These are phyloP conservation scores for Eudemis profundana DNA, from an alignment of 2,888 invertebrate species.

Conservation along the genomic window DNA sequence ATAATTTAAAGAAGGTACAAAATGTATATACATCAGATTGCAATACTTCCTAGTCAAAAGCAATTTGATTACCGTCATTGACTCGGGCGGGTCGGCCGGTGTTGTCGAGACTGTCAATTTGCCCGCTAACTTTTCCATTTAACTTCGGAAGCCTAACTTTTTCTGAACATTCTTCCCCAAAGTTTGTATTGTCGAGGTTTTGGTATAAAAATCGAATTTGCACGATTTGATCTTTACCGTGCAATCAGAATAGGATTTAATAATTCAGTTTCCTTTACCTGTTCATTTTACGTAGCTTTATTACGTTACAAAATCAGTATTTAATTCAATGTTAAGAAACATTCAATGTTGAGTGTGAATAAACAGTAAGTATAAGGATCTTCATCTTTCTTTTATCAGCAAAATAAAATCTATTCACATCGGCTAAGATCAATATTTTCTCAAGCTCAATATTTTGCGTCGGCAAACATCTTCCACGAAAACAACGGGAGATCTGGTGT, in stretches of 20 bases:
- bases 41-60: conserved; percentile 34
- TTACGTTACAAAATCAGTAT: no score
- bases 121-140: conserved; percentile 80
- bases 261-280: no score
- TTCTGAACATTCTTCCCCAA: conserved; percentile 69
- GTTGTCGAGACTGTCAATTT: conserved; percentile 78
- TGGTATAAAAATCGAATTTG: conserved; percentile 65
- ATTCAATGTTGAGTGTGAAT: no score
- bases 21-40: no score
- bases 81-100: conserved; percentile 53
- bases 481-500: conserved; percentile 37
- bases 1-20: no score
- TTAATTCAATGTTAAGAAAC: no score
- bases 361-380: conserved; percentile 10
- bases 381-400: conserved; percentile 14
- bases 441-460: conserved; percentile 36
- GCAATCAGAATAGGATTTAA: conserved; percentile 44
- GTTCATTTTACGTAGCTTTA: no score
- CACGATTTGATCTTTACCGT: conserved; percentile 55
- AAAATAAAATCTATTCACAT: conserved; percentile 23
- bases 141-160: conserved; percentile 72
- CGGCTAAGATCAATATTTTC: conserved; percentile 30
- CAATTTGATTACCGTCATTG: conserved; percentile 66
- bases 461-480: conserved; percentile 33
- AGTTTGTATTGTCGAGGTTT: conserved; percentile 63